phyloP scores from a whole-genome alignment of 2,888 invertebrate genomes.

The Chrysopilus asiliformis region DNA sequence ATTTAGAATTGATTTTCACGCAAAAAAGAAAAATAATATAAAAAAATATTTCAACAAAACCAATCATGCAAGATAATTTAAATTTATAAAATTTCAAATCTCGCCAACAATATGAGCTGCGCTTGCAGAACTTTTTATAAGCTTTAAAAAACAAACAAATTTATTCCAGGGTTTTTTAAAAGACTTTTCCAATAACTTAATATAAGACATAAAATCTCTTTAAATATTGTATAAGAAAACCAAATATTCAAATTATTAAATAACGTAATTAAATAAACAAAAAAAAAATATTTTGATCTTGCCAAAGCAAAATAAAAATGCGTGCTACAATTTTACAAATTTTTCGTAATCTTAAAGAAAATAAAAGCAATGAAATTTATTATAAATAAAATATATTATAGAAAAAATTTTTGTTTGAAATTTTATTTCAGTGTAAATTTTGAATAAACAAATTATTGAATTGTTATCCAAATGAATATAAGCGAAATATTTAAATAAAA shows the following conservation, averaged over 20 bases:
- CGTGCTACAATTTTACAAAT: conserved; percentile 13
- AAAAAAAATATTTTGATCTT: conserved; percentile 8
- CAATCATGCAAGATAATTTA: no score
- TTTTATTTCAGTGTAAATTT: not conserved
- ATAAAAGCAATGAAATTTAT: not conserved
- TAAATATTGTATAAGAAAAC: conserved; percentile 3
- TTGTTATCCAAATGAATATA: not conserved
- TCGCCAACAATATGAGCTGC: no score
- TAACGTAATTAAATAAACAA: not conserved
- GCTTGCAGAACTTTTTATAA: no score
- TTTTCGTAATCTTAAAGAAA: conserved; percentile 10
- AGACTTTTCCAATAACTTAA: no score
- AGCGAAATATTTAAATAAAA: not conserved
- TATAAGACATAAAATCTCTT: no score
- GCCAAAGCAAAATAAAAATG: conserved; percentile 13
- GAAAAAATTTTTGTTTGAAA: not conserved
- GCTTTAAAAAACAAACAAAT: no score
- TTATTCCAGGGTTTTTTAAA: conserved; percentile 13
- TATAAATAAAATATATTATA: not conserved
- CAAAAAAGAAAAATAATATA: no score
- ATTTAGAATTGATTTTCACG: no score
- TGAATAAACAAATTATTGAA: not conserved
- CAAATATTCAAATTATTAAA: not conserved
- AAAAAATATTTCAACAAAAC: no score
- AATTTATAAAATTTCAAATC: no score